Evolutionary conservation across 2,888 invertebrate species (phyloP), one percentile per base, ranked within the genome.

Genomic region (Erebia ligea): DNA sequence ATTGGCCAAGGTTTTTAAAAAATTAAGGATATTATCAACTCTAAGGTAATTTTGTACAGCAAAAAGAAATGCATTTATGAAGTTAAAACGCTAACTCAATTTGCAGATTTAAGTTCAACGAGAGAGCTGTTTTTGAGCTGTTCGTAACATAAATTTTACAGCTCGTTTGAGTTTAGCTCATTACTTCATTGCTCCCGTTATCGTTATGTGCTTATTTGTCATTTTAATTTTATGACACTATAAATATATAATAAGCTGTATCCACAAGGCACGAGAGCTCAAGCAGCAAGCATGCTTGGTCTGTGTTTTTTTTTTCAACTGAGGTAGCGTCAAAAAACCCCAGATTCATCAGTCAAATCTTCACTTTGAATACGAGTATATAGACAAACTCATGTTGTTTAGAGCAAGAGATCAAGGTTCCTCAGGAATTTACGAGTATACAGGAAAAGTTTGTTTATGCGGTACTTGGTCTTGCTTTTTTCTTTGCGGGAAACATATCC

Each of bases 121-220:
- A 81, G 89, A 87, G 88, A 80, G 79, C 85, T 86, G 89, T 90
- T 91, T 91, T 90, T 88, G 90, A 91, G 88, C 88, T 87, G 86
- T 81, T 88, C 87, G 86, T 91, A 91, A 91, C 89, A 90, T 90
- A 90, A 86, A 90, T 91, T 92, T 89, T 84, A 86, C 88, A 89
- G 91, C 89, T 90, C 86, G 89, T 89, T 91, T 86, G 87, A 90
- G 88, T 88, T 91, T 84, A 87, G 85, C 89, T 91, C 88, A 91
- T 91, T 91, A 91, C 90, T 90, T 90, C 85, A 90, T 91, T 90
- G 90, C 82, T 61, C 61, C 63, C 57, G 48, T 68, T 57, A 71
- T 42, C 62, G 48, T 64, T 63, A 67, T 66, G 68, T 45, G 48
- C 65, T 50, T 65, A 68, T 50, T 70, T 71, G 66, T 62, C 52